Evolutionary conservation across 2,113 vertebrate species (phyloP), one percentile per base, ranked within the genome.

Genomic region (Halichoerus grypus): DNA sequence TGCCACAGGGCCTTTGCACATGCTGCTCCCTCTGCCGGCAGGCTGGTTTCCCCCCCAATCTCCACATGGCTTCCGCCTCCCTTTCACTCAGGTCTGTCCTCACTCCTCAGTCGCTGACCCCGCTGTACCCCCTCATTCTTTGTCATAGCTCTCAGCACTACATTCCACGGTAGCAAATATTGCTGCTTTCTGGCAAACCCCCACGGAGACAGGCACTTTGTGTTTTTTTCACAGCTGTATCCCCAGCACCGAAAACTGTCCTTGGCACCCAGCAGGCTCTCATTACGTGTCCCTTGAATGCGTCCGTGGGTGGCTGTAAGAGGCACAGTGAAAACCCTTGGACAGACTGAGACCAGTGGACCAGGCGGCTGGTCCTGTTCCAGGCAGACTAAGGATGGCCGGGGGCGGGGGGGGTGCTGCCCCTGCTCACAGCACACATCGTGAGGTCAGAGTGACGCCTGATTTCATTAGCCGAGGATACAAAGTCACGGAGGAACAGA

Each of bases 121-220:
- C 19, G 0, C 12, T 42, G 1, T 61, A 4, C 19, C 31, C 71
- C 18, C 49, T 46, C 22, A 2, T 15, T 71, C 61, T 22, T 53
- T 53, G 31, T 28, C 28, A 15, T 13, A 22, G 14, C 55, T 49
- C 72, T 22, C 15, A 12, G 11, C 39, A 15, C 49, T 2, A 7
- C 19, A 28, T 14, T 24, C 71, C 39, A 14, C 6, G 11, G 5
- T 31, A 19, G 15, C 16, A 16, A 22, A 26, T 12, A 6, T 11
- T 79, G 76, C 77, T 79, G 26, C 28, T 93, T 87, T 93, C 81
- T 31, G 85, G 57, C 81, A 63, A 42, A 39, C 31, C 21, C 51
- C 16, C 28, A 0, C 39, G 61, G 42, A 49, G 26, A 82, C 1
- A 88, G 10, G 9, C 19, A 18, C 26, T n/a, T 71, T 22, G 15